Evolutionary conservation across 23 tunicate genomes (phyloP), one percentile per base, ranked within the genome.

Genomic region (Clavelina lepadiformis): DNA sequence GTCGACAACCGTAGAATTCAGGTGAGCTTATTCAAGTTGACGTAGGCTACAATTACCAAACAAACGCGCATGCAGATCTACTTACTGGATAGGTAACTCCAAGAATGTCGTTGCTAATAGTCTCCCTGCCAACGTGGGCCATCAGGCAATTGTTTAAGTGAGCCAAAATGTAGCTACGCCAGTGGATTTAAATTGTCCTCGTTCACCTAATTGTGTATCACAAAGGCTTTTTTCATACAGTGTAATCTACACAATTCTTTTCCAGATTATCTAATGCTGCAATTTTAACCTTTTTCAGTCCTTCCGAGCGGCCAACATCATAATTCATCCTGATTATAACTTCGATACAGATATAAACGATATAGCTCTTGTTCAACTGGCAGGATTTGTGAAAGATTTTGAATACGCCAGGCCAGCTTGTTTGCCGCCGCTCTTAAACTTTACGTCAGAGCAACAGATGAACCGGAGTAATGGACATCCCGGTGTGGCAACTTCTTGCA

Each of bases 241-340:
- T n/a, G n/a, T n/a, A n/a, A n/a, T n/a, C n/a, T n/a, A n/a, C n/a
- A n/a, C n/a, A n/a, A n/a, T n/a, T n/a, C n/a, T n/a, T n/a, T n/a
- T n/a, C n/a, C n/a, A n/a, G n/a, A n/a, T n/a, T n/a, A n/a, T n/a
- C n/a, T n/a, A n/a, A n/a, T n/a, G n/a, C n/a, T n/a, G n/a, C n/a
- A n/a, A n/a, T n/a, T n/a, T n/a, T n/a, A 28, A 61, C n/a, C 6
- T 38, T 73, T 33, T 3, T 29, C 80, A 89, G 97, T 50, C 78
- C 2, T 89, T 53, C 38, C 79, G 81, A 53, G 91, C 97, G 8
- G 34, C 27, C 1, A 50, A 57, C 22, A 75, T 89, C 69, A 69
- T 89, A 30, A 58, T 75, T 15, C 97, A 89, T 52, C 79, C 80
- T 3, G 58, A 75, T 6, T 89, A 89, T 63, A 78, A 89, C 56